Evolutionary conservation across 2,888 invertebrate species (phyloP).

Genomic region (Tortricodes alternella): DNA sequence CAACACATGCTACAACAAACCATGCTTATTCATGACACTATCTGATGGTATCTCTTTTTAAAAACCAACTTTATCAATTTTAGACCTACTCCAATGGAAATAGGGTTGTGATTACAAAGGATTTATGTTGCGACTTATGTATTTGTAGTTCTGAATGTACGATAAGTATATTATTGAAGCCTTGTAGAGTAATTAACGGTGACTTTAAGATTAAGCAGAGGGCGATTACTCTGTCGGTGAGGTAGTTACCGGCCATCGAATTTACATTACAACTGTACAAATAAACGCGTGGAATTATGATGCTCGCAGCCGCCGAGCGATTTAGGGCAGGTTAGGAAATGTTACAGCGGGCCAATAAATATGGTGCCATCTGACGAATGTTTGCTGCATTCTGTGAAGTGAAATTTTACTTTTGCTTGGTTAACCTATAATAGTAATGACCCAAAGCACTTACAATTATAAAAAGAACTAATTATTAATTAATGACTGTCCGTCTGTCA

Average conservation of each 20-base stretch:
- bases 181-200: neutral
- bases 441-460: neutral
- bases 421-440: neutral
- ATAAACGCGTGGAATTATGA: conserved; percentile 53
- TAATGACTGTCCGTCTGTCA: too few relatives aligned
- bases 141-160: neutral
- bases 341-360: neutral
- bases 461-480: too few relatives aligned
- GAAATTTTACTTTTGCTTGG: too few relatives aligned
- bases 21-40: neutral
- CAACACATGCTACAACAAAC: conserved; percentile 30
- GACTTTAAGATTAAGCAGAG: conserved; percentile 39
- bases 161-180: neutral
- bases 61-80: neutral
- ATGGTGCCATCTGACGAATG: neutral
- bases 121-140: neutral
- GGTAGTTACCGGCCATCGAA: conserved; percentile 47
- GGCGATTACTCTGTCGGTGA: conserved; percentile 47
- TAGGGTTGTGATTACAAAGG: neutral
- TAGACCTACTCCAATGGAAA: neutral
- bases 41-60: neutral
- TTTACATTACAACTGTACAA: conserved; percentile 55
- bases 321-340: neutral
- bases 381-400: neutral
- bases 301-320: conserved; percentile 9